These are phyloP conservation scores for Cryptoblepharus egeriae DNA, from an alignment of 2,797 vertebrate genomes.

Conservation along the genomic window DNA sequence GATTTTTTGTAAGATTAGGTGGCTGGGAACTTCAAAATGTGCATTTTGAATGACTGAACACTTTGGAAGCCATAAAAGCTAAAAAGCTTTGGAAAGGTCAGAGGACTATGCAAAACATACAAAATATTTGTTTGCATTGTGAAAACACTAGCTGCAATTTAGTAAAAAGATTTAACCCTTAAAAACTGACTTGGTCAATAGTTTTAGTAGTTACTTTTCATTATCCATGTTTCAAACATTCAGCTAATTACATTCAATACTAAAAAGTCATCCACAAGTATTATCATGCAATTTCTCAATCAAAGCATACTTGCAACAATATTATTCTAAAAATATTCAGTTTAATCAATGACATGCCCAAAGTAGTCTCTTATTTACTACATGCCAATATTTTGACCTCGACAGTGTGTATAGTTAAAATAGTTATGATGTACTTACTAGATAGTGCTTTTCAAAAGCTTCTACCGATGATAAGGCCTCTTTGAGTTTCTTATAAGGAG, in stretches of 20 bases:
- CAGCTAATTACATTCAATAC: conserved; percentile 6
- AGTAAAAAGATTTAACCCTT: background rate
- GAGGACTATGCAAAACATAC: too few relatives aligned
- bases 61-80: too few relatives aligned
- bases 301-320: background rate
- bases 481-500: conserved; percentile 97
- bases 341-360: background rate
- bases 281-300: background rate
- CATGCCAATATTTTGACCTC: background rate
- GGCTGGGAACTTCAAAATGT: too few relatives aligned
- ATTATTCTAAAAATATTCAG: background rate
- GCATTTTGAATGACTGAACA: too few relatives aligned
- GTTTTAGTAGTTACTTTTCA: conserved; percentile 33
- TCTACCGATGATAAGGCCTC: conserved; percentile 97
- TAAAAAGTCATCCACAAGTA: too few relatives aligned
- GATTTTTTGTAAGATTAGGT: too few relatives aligned
- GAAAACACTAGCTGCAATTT: background rate
- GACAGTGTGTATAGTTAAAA: background rate
- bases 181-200: background rate
- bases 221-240: background rate
- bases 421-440: conserved; percentile 80
- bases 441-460: conserved; percentile 96
- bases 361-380: background rate
- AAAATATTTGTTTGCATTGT: too few relatives aligned
- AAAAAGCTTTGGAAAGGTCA: too few relatives aligned